Evolutionary conservation across 2,113 vertebrate genomes (phyloP).

Genomic region (Megaceryle torquata): DNA sequence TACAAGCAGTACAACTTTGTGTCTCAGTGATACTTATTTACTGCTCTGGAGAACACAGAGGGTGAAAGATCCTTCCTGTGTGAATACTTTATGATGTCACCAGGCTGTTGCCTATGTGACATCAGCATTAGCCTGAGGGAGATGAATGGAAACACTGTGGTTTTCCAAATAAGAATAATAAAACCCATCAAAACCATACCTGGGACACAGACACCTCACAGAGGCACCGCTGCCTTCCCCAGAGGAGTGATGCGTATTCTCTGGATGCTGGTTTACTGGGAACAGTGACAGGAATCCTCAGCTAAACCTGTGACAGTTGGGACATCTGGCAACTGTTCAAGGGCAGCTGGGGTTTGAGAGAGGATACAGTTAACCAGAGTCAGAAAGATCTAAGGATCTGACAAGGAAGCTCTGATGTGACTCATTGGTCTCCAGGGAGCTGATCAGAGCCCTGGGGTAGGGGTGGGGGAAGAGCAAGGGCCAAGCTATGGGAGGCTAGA

Average conservation of each 20-base stretch:
- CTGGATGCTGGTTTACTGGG: neutral
- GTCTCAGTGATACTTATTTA: neutral
- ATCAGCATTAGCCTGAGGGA: neutral
- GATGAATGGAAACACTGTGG: neutral
- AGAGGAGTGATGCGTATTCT: neutral
- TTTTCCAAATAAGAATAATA: neutral
- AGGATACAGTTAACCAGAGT: neutral
- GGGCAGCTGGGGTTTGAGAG: neutral
- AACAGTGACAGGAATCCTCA: neutral
- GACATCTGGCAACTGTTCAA: neutral
- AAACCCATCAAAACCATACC: neutral
- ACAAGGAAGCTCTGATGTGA: neutral
- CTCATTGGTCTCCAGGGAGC: neutral
- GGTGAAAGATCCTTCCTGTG: neutral
- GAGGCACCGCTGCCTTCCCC: neutral
- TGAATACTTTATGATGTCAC: neutral
- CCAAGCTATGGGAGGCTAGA: neutral
- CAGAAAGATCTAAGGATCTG: neutral
- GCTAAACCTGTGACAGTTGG: neutral
- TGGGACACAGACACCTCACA: neutral
- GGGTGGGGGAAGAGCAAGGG: neutral
- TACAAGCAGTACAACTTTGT: neutral
- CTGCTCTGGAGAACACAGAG: neutral
- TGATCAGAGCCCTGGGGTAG: neutral
- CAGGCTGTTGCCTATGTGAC: accelerated